A percentile compares a stretch with the other conserved stretches of the same genome.
Conservation (phyloP, 2,797 vertebrate species). For the Lindbergichthys nudifrons region DNA sequence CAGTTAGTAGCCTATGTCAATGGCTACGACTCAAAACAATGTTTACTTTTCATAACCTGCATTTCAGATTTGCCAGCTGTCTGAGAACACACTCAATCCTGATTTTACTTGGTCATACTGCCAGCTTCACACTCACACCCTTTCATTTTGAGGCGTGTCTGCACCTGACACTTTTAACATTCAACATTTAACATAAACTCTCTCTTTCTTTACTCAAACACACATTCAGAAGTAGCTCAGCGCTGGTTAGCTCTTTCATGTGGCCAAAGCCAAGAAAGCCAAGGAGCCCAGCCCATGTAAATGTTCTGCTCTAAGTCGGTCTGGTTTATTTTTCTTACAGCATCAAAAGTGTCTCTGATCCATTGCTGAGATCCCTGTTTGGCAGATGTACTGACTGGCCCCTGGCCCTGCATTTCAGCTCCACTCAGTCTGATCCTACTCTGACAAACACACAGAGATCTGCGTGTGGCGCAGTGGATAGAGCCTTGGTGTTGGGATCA, state of each 20-base stretch:
- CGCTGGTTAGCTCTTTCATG: conserved; percentile 51
- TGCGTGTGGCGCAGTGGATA: too few relatives aligned
- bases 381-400: conserved; percentile 46
- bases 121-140: conserved; percentile 30
- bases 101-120: conserved; percentile 29
- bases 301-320: conserved; percentile 25
- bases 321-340: conserved; percentile 53
- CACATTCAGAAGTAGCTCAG: conserved; percentile 38
- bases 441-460: conserved; percentile 28
- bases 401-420: conserved; percentile 44
- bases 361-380: conserved; percentile 35
- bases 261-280: conserved; percentile 53
- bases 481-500: too few relatives aligned
- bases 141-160: conserved; percentile 16
- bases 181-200: conserved; percentile 14
- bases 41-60: background rate
- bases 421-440: conserved; percentile 40
- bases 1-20: background rate
- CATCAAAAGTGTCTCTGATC: conserved; percentile 54
- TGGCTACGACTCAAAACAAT: background rate
- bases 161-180: conserved; percentile 19
- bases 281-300: conserved; percentile 33
- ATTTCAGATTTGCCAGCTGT: background rate
- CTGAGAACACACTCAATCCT: conserved; percentile 7
- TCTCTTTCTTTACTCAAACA: conserved; percentile 22